Evolutionary conservation across 2,888 invertebrate genomes (phyloP), one percentile per base, ranked within the genome.

Genomic region (Odontocerum albicorne): DNA sequence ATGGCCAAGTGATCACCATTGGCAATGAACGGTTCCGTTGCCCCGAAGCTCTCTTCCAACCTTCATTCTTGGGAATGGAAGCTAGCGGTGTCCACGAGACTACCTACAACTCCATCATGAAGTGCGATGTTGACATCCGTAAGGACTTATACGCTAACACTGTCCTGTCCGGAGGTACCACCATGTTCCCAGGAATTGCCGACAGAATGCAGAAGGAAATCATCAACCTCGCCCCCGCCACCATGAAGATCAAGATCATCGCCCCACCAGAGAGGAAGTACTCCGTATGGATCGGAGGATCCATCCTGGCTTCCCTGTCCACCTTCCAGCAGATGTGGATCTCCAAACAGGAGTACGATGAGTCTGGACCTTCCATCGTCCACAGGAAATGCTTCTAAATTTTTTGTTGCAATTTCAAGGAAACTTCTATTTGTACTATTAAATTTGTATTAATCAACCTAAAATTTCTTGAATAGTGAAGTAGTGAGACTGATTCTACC

Each of bases 301-400:
- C 40, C 12, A 40, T 40, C 40, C 17, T 40, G 8, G 40, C 40
- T 40, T 40, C 40, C 4, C 40, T 40, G 8, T 40, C 40, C 19
- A 40, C 40, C 40, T 40, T 40, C 40, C 40, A 40, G 13, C 40
- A 40, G 40, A 40, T 40, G 40, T 40, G 92, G 92, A 92, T 93
- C 81, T 91, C 91, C 72, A 95, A 96, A 81, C 92, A 94, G 78
- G 95, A 96, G 73, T 96, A 96, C 79, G 95, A 96, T 74, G 96
- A 96, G 79, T 93, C 93, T 66, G 95, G 96, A 70, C 95, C 95
- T 68, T 90, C 92, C 67, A 93, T 93, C 71, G 95, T 96, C 70
- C 95, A 96, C 88, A 90, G 95, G 82, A 96, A 96, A 84, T 95
- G 95, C 86, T 95, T 95, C 87, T 94, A 93, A 86, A 40, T 6